phyloP scores from a whole-genome alignment of 2,888 invertebrate genomes.

The Brachyopa scutellaris region DNA sequence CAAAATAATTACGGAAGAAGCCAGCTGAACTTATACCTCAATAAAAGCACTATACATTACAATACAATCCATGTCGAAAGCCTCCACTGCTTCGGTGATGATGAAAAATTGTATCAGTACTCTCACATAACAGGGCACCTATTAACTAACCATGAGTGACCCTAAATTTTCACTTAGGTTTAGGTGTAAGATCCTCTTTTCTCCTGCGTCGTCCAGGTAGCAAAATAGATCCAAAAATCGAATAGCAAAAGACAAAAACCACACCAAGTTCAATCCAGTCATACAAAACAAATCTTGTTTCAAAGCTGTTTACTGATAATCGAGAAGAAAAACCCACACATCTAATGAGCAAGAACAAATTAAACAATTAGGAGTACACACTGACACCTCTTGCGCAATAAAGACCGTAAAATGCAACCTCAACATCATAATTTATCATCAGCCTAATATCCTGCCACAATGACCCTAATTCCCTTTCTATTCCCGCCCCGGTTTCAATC shows the following conservation, averaged over 20 bases:
- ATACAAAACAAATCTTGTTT: neutral
- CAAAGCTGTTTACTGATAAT: no score
- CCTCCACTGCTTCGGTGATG: no score
- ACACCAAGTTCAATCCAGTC: neutral
- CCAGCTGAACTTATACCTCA: no score
- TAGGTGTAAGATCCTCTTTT: no score
- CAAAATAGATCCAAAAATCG: neutral
- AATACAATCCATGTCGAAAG: no score
- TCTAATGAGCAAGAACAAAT: constrained; percentile 12
- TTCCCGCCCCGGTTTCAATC: neutral
- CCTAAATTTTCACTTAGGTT: no score
- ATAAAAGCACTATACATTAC: no score
- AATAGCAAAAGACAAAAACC: neutral
- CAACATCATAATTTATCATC: constrained; percentile 37
- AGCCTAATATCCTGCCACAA: constrained; percentile 35
- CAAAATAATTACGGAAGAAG: no score
- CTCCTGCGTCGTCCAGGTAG: no score
- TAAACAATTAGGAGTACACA: constrained; percentile 11
- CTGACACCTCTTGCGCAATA: constrained; percentile 25
- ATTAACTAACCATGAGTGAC: no score
- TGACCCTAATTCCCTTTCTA: constrained; percentile 16
- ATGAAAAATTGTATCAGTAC: no score
- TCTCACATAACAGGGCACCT: no score
- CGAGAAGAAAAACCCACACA: constrained; percentile 14
- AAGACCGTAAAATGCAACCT: constrained; percentile 8